phyloP scores from a whole-genome alignment of 2,113 vertebrate genomes.

The Paraplagusia blochii region DNA sequence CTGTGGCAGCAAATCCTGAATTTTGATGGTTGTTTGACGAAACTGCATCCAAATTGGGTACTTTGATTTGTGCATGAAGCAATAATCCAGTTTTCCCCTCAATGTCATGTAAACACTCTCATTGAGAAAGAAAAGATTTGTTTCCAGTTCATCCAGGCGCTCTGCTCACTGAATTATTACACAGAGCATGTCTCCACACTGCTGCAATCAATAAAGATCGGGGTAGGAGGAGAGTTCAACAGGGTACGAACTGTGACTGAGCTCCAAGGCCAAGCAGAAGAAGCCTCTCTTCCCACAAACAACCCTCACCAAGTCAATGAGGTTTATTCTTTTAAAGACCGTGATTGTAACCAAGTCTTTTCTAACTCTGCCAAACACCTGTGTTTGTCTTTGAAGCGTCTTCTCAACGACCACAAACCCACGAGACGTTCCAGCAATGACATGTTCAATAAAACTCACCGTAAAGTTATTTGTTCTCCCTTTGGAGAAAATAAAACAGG shows the following conservation, averaged over 20 bases:
- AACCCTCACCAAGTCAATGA: conserved; percentile 45
- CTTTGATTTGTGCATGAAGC: no score
- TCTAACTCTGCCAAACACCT: conserved; percentile 68
- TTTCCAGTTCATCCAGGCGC: conserved; percentile 5
- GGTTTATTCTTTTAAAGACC: conserved; percentile 61
- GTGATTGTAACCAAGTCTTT: conserved; percentile 54
- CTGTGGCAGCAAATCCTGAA: no score
- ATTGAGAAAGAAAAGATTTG: no score
- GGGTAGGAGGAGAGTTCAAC: conserved; percentile 21
- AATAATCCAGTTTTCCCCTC: no score
- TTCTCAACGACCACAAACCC: conserved; percentile 61
- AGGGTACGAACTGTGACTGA: conserved; percentile 38
- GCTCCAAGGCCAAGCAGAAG: conserved; percentile 47
- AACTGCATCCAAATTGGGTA: no score
- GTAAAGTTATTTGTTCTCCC: conserved; percentile 74
- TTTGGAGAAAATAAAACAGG: conserved; percentile 45
- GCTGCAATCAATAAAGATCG: conserved; percentile 24
- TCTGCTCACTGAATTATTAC: conserved; percentile 33
- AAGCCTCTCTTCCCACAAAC: conserved; percentile 49
- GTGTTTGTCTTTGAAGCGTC: conserved; percentile 70
- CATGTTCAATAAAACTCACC: conserved; percentile 68
- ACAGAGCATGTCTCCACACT: conserved; percentile 26
- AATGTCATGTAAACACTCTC: no score
- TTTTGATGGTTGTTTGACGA: no score
- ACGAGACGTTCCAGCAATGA: conserved; percentile 65